Percentiles rank a stretch among this genome's conserved stretches.
Conservation (phyloP, 2,113 vertebrate species). For the Pedetes capensis region DNA sequence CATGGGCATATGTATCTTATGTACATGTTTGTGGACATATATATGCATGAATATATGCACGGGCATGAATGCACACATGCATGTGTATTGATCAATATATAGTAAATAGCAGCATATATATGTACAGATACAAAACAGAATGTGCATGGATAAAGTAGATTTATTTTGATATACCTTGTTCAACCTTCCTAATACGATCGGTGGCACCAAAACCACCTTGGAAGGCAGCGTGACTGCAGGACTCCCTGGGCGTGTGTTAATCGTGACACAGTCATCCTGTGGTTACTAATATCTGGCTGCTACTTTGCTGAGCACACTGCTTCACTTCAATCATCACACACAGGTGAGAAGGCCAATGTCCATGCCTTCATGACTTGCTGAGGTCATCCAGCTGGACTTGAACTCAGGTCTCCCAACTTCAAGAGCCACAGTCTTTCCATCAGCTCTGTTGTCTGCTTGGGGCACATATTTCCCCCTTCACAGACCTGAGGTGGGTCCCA, state of each 20-base stretch:
- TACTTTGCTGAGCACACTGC: neutral
- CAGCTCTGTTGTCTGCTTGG: fast-evolving
- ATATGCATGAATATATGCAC: too few relatives aligned
- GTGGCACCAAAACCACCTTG: neutral
- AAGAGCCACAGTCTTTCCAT: fast-evolving
- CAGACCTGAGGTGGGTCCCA: neutral
- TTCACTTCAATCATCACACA: neutral
- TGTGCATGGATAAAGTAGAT: neutral
- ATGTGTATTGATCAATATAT: too few relatives aligned
- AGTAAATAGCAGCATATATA: neutral
- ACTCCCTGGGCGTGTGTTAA: neutral
- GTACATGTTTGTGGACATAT: too few relatives aligned
- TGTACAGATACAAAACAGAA: neutral
- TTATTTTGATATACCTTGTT: neutral
- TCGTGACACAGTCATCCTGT: fast-evolving
- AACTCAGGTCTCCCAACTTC: neutral
- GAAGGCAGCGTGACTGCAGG: neutral
- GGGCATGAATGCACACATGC: too few relatives aligned
- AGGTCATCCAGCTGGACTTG: neutral
- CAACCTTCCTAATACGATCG: neutral
- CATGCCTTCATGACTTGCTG: neutral
- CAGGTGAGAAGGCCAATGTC: neutral
- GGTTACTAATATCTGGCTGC: fast-evolving
- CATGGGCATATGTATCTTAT: neutral
- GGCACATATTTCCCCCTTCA: fast-evolving